Conservation (phyloP, 2,888 invertebrate species). For the Drosophila tripunctata region DNA sequence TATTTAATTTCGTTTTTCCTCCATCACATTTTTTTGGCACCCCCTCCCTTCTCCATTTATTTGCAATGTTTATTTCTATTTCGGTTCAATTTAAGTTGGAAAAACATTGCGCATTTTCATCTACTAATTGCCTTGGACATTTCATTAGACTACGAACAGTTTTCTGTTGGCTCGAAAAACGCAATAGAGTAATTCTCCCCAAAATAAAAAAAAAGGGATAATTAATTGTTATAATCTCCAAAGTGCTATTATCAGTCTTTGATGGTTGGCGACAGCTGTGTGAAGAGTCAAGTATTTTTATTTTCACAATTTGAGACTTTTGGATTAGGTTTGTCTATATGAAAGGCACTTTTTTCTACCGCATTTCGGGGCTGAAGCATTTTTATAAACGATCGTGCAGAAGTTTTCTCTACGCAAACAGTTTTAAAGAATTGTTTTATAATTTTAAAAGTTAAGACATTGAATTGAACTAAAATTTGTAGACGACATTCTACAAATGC, state of each 20-base stretch:
- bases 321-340: too few relatives aligned
- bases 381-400: too few relatives aligned
- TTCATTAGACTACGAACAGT: slow-evolving; percentile 42
- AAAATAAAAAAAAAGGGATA: neutral
- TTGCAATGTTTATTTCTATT: slow-evolving; percentile 53
- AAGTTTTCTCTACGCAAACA: too few relatives aligned
- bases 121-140: slow-evolving; percentile 56
- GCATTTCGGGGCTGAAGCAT: too few relatives aligned
- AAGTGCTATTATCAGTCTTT: slow-evolving; percentile 1
- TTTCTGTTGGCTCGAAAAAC: neutral
- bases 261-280: slow-evolving; percentile 28
- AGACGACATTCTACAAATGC: too few relatives aligned
- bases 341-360: too few relatives aligned
- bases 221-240: neutral
- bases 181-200: neutral
- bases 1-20: too few relatives aligned
- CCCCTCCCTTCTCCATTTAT: neutral
- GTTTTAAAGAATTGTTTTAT: too few relatives aligned
- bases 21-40: neutral
- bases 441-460: too few relatives aligned
- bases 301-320: too few relatives aligned
- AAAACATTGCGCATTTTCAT: slow-evolving; percentile 57
- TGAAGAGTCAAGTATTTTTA: neutral
- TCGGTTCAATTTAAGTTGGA: slow-evolving; percentile 41
- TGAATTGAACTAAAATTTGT: too few relatives aligned